Evolutionary conservation across 2,888 invertebrate species (phyloP), one percentile per base, ranked within the genome.

Genomic region (Drosophila quasianomalipes): DNA sequence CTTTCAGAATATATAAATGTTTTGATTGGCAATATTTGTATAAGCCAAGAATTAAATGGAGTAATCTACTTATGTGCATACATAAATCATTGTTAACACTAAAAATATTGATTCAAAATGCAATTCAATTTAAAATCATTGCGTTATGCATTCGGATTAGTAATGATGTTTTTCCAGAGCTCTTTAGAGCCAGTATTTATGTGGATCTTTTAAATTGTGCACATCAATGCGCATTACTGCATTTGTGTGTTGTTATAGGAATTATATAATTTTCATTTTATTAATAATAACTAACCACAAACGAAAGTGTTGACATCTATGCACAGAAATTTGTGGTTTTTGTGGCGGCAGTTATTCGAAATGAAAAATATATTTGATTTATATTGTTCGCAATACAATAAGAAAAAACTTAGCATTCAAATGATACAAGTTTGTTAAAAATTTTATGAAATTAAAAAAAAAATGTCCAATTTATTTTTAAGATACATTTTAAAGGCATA

Each of bases 251-350:
- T 39, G 37, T 19, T 16, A 7, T 7, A 37, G 14, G 2, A 39
- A 19, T 31, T 44, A 14, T n/a, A 52, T n/a, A 9, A 28, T 53
- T 51, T 69, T 60, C 12, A 41, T 33, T 35, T 73, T 57, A 60
- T 12, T 26, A 37, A 35, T 60, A 55, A 65, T 22, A 22, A 39
- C 14, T 16, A 71, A 71, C 84, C 81, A 52, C 78, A 83, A 81
- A 57, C 28, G 81, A 81, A 81, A 81, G 81, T 81, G 81, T 83
- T 67, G 30, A 41, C 52, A 54, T 55, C 49, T 28, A 60, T 57
- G 59, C 51, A 74, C 53, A 66, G 44, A 54, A 52, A 51, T 14
- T 59, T 0, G 64, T 37, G 75, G 59, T 35, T 37, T 44, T 68
- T 81, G 83, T 51, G 81, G 81, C 72, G 68, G 35, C 35, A 47